phyloP scores from a whole-genome alignment of 2,113 vertebrate genomes.

The Zosterops pallidus region DNA sequence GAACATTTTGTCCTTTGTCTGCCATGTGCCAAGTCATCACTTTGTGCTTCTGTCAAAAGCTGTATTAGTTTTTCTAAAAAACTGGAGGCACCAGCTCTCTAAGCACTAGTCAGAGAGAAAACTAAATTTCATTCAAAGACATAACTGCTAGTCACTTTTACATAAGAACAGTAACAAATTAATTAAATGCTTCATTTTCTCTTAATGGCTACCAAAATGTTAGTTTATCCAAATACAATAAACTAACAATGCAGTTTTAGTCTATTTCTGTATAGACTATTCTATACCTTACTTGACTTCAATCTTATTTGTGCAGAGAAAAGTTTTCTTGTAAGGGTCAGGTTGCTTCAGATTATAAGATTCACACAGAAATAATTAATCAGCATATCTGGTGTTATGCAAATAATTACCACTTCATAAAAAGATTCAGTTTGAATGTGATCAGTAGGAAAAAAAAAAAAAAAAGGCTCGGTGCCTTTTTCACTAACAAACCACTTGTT shows the following conservation, averaged over 20 bases:
- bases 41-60: constrained; percentile 4
- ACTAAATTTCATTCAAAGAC: not conserved
- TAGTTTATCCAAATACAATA: not conserved
- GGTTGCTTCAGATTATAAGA: not conserved
- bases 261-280: not conserved
- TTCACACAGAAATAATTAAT: not conserved
- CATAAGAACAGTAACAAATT: not conserved
- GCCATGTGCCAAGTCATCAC: constrained; percentile 39
- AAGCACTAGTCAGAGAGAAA: not conserved
- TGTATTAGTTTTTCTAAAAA: not conserved
- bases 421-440: not conserved
- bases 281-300: not conserved
- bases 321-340: not conserved
- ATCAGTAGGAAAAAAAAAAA: not conserved
- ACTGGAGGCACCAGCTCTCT: not conserved
- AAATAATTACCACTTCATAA: not conserved
- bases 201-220: not conserved
- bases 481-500: not conserved
- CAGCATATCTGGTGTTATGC: not conserved
- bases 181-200: not conserved
- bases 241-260: not conserved
- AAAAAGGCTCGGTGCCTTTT: not conserved
- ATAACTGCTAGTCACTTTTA: not conserved
- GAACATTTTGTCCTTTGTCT: constrained; percentile 17
- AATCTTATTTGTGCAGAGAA: not conserved